Conservation (phyloP, 2,888 invertebrate genomes). For the Zeuzera pyrina region DNA sequence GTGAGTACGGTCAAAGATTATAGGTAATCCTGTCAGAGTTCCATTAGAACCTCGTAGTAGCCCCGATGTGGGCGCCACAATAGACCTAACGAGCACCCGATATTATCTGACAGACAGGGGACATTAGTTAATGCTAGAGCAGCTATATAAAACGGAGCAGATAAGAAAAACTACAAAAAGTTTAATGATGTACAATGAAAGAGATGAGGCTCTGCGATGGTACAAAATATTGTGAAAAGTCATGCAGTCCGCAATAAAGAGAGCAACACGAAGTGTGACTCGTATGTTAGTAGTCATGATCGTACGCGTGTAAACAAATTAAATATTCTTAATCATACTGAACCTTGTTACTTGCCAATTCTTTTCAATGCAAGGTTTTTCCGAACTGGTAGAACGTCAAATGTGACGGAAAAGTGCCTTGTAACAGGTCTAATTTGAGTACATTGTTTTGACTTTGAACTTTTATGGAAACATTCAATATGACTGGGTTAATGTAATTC, state of each 20-base stretch:
- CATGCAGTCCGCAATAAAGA: constrained; percentile 57
- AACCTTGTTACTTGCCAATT: no score
- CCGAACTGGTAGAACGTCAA: no score
- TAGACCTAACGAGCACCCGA: constrained; percentile 58
- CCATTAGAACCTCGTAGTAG: constrained; percentile 38
- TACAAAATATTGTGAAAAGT: constrained; percentile 61
- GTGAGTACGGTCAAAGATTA: constrained; percentile 37
- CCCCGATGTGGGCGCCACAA: constrained; percentile 55
- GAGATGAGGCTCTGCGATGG: constrained; percentile 41
- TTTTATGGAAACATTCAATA: no score
- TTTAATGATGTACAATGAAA: constrained; percentile 38
- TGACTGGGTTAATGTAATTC: no score
- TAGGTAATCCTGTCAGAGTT: constrained; percentile 48
- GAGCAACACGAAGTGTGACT: constrained; percentile 51
- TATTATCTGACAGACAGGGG: constrained; percentile 56
- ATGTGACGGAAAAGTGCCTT: no score
- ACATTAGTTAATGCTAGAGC: constrained; percentile 52
- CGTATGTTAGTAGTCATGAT: no score
- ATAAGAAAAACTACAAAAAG: constrained; percentile 45
- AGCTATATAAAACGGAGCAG: constrained; percentile 33
- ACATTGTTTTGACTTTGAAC: no score
- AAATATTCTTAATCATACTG: no score
- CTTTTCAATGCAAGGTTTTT: no score
- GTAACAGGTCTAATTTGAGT: no score
- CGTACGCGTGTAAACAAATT: no score